Evolutionary conservation across 2,888 invertebrate species (phyloP), one percentile per base, ranked within the genome.

Genomic region (Idaea aversata): DNA sequence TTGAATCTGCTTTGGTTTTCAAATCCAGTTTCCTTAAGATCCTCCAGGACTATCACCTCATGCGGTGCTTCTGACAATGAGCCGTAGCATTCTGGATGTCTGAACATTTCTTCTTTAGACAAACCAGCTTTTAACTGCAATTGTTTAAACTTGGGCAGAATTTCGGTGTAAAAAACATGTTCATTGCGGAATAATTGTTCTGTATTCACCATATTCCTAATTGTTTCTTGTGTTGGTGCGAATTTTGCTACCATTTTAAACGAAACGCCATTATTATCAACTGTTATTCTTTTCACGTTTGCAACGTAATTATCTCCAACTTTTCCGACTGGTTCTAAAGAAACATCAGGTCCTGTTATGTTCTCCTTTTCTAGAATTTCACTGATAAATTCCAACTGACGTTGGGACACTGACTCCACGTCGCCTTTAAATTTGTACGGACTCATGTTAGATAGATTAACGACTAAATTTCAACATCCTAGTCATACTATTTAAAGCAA

Each of bases 201-300:
- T 15, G 69, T 71, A 2, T 70, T 67, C 67, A 68, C 69, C 5
- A 35, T n/a, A 0, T 57, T 34, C 62, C 77, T 67, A 5, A 71
- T 0, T 5, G 60, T n/a, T 65, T 70, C 74, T 5, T 35, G 7
- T 5, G 64, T 57, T 1, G 84, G 77, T 15, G 85, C 83, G 38
- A 85, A 70, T 75, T 87, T 87, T 0, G 77, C 83, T 10, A 87
- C 74, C 68, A 86, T 79, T 16, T 73, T 75, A 63, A 83, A 77
- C n/a, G 69, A 62, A 47, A 71, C n/a, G 4, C 63, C 63, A 57
- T 63, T 34, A 59, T 72, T 68, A 69, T 77, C 67, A 16, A 61
- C 47, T 13, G 59, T 62, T 34, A 74, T 65, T 65, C 72, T 67
- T 59, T 69, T 72, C 4, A 75, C 68, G 34, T 68, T 68, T 25